Evolutionary conservation across 2,113 vertebrate species (phyloP).

Genomic region (Jacana jacana): DNA sequence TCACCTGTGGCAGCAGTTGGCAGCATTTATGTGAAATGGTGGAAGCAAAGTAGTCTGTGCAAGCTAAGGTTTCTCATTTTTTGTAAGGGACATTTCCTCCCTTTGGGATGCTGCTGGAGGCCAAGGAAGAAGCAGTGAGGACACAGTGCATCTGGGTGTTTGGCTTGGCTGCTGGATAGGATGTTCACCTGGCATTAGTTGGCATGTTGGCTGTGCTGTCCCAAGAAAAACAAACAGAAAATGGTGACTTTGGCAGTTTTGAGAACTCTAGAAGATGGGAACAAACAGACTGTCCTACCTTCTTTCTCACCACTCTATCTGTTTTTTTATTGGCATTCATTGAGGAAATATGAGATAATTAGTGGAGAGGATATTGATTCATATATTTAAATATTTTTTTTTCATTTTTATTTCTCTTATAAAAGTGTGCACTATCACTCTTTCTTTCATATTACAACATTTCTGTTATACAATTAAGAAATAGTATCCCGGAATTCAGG

Average conservation of each 20-base stretch:
- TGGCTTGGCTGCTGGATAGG: background rate
- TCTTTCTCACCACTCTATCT: background rate
- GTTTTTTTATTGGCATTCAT: background rate
- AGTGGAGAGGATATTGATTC: background rate
- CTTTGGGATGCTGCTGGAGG: background rate
- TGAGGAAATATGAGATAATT: background rate
- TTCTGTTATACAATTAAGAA: background rate
- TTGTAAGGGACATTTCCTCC: background rate
- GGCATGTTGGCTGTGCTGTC: accelerated
- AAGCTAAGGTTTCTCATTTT: background rate
- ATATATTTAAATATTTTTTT: background rate
- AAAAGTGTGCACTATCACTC: background rate
- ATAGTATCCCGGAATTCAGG: background rate
- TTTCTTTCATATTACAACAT: background rate
- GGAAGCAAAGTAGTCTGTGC: background rate
- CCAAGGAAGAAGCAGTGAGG: background rate
- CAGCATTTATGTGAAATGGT: accelerated
- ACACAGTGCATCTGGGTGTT: accelerated
- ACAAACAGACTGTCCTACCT: background rate
- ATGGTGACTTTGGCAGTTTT: background rate
- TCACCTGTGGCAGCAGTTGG: background rate
- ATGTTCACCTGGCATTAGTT: accelerated
- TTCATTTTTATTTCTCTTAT: background rate
- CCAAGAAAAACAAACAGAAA: background rate
- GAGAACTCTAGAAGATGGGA: background rate